Evolutionary conservation across 2,113 vertebrate species (phyloP), one percentile per base, ranked within the genome.

Genomic region (Gnathonemus longibarbis): DNA sequence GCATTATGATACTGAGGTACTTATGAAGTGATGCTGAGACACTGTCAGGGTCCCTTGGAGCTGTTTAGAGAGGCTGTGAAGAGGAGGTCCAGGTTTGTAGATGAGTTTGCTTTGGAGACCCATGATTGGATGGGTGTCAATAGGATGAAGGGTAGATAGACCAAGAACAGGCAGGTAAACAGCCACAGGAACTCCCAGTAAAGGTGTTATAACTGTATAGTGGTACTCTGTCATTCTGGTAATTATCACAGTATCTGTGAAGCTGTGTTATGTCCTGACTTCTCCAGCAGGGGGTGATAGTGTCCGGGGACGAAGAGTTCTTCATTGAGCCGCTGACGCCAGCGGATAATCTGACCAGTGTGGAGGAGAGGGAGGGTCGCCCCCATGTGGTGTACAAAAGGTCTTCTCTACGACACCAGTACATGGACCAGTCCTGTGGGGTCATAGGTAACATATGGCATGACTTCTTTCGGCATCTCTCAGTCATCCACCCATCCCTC

Each of bases 351-450:
- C 90, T 97, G 56, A 96, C 95, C 45, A 56, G 74, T 1, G 94
- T 92, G 87, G 95, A 93, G 0, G 96, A 97, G 93, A 94, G 95
- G 91, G 97, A 95, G 91, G 97, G 96, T 91, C 98, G 96, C 92
- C 98, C 98, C 90, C 98, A 99, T 85, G 98, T 99, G 88, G 97
- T 99, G 21, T 99, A 99, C 94, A 99, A 99, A 93, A 95, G 98
- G 6, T 99, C 98, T 0, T 99, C 98, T 15, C 95, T 99, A 58
- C 97, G 97, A 91, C 97, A 97, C 93, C 97, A 97, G 27, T 97
- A 99, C 94, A 97, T 99, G 96, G 98, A 99, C 48, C 97, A 97
- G 50, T 98, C 98, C 92, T 99, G 98, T 42, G 98, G 98, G 31
- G 98, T 99, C 42, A 88, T 88, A 88, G 52, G 87, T 88, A 88